Percentiles rank a stretch among this genome's conserved stretches.
These are phyloP conservation scores for Argyrosomus regius DNA, from an alignment of 2,797 vertebrate genomes.

Conservation along the genomic window DNA sequence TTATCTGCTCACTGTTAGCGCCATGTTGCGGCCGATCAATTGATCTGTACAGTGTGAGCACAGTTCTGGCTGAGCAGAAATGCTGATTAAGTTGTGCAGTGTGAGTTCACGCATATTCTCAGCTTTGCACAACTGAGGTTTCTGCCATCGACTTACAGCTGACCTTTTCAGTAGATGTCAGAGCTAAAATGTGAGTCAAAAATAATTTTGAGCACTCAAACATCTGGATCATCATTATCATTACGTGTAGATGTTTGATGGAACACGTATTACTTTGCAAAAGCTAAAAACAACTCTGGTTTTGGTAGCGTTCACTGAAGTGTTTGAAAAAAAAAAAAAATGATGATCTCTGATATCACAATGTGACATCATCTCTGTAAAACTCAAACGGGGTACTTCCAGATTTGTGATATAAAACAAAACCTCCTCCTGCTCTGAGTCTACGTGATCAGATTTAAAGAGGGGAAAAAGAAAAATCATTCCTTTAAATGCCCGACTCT, in stretches of 20 bases:
- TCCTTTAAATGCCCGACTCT: slow-evolving; percentile 29
- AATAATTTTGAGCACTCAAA: too few species aligned
- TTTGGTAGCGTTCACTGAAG: not conserved
- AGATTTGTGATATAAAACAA: slow-evolving; percentile 3
- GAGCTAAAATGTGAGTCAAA: too few species aligned
- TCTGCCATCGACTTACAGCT: too few species aligned
- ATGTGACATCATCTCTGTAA: not conserved
- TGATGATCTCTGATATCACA: not conserved
- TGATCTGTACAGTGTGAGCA: too few species aligned
- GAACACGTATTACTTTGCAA: not conserved
- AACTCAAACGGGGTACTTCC: not conserved
- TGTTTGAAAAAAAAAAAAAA: not conserved
- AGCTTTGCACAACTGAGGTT: too few species aligned
- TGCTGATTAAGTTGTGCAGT: too few species aligned
- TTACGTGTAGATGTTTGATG: not conserved
- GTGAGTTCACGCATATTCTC: too few species aligned
- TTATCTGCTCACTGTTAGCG: too few species aligned
- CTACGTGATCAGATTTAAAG: not conserved
- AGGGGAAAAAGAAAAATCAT: not conserved
- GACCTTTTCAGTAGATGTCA: too few species aligned
- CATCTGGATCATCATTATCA: too few species aligned
- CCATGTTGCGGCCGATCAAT: too few species aligned
- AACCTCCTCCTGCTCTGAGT: not conserved
- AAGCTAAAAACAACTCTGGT: not conserved
- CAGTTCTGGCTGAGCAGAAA: too few species aligned